phyloP scores from a whole-genome alignment of 2,888 invertebrate species.

The Melanostoma scalare region DNA sequence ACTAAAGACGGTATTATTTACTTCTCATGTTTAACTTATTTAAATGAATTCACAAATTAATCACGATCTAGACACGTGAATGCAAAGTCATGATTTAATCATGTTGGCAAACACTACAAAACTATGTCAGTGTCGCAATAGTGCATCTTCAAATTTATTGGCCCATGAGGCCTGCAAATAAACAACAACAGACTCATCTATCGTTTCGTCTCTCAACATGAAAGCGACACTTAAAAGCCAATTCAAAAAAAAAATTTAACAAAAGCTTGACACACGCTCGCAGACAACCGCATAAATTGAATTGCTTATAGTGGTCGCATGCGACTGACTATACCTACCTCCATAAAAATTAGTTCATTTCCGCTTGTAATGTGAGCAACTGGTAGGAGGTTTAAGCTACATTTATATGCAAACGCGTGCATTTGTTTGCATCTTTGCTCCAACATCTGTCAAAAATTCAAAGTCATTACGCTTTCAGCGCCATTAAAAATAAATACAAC shows the following conservation, averaged over 20 bases:
- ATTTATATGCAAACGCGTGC: slow-evolving; percentile 8
- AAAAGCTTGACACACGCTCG: slow-evolving; percentile 53
- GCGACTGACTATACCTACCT: slow-evolving; percentile 19
- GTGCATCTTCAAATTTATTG: slow-evolving; percentile 49
- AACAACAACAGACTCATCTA: slow-evolving; percentile 25
- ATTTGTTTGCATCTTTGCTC: slow-evolving; percentile 2
- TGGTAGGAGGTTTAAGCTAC: background rate
- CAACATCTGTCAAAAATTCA: slow-evolving; percentile 42
- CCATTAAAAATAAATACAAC: slow-evolving; percentile 42
- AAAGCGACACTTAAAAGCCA: slow-evolving; percentile 32
- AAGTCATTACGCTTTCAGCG: slow-evolving; percentile 43
- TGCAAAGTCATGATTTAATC: slow-evolving; percentile 18
- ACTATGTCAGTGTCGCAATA: slow-evolving; percentile 57
- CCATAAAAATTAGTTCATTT: slow-evolving; percentile 58
- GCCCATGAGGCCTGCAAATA: slow-evolving; percentile 4
- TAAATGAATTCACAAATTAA: slow-evolving; percentile 3
- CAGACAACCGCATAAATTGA: slow-evolving; percentile 49
- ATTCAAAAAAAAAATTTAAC: slow-evolving; percentile 28
- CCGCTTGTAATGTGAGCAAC: slow-evolving; percentile 54
- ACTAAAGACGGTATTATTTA: no score
- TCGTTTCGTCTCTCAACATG: slow-evolving; percentile 38
- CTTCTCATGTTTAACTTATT: background rate
- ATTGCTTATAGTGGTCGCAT: slow-evolving; percentile 23
- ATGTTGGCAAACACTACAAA: slow-evolving; percentile 23
- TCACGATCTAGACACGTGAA: slow-evolving; percentile 7